A percentile compares a stretch with the other conserved stretches of the same genome.
phyloP scores from a whole-genome alignment of 2,113 vertebrate genomes.

The Cavia porcellus region DNA sequence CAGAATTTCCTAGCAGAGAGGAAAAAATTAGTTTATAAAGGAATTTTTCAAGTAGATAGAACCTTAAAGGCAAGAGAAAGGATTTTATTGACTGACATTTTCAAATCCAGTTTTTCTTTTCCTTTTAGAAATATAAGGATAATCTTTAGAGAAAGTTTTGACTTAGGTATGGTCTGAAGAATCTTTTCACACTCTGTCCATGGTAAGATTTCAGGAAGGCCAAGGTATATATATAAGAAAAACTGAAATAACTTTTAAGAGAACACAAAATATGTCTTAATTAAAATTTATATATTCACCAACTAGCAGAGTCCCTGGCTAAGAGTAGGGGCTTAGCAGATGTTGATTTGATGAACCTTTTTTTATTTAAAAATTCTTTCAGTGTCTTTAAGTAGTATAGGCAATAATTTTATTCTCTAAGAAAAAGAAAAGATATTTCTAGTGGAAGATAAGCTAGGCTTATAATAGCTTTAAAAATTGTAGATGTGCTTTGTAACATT shows the following conservation, averaged over 20 bases:
- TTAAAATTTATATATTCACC: not conserved
- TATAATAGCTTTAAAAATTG: not conserved
- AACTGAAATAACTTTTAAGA: not conserved
- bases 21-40: slow-evolving; percentile 55
- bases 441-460: not conserved
- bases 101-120: slow-evolving; percentile 47
- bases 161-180: not conserved
- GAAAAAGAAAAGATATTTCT: not conserved
- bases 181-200: not conserved
- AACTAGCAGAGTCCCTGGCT: not conserved
- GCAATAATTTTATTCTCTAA: not conserved
- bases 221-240: not conserved
- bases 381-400: not conserved
- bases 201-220: not conserved
- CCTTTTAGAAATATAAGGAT: slow-evolving; percentile 1
- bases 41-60: slow-evolving; percentile 16
- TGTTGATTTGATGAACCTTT: not conserved
- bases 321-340: not conserved
- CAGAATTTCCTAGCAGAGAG: slow-evolving; percentile 57
- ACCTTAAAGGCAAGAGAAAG: slow-evolving; percentile 26
- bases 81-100: slow-evolving; percentile 51
- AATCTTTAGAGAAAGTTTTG: slow-evolving; percentile 39
- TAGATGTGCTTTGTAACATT: slow-evolving; percentile 27
- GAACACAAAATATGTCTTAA: not conserved
- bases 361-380: slow-evolving; percentile 17